A percentile compares a stretch with the other conserved stretches of the same genome.
These are phyloP conservation scores for Drosophila tristis DNA, from an alignment of 1,140 invertebrate genomes.

Conservation along the genomic window DNA sequence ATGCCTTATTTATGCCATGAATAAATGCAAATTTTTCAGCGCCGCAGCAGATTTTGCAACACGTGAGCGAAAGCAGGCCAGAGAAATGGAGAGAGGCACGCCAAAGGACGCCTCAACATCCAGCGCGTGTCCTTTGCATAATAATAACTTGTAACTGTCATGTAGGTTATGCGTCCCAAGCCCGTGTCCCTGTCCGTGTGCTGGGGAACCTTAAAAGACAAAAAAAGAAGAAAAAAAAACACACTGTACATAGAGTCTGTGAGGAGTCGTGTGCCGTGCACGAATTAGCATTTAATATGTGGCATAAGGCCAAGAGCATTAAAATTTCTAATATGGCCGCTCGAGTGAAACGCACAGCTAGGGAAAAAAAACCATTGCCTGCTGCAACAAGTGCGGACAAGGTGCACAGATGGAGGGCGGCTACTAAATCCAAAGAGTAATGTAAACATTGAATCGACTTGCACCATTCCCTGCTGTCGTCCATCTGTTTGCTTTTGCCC, in stretches of 20 bases:
- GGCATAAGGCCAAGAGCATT: constrained; percentile 64
- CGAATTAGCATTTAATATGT: constrained; percentile 78
- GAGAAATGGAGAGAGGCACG: constrained; percentile 7
- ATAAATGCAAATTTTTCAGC: constrained; percentile 79
- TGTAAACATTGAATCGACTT: constrained; percentile 15
- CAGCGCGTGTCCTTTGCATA: constrained; percentile 77
- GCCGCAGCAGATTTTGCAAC: constrained; percentile 75
- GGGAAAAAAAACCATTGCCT: not conserved
- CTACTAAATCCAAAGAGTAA: not conserved
- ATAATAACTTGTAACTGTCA: constrained; percentile 81
- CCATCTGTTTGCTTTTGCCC: constrained; percentile 33
- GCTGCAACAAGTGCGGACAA: constrained; percentile 19
- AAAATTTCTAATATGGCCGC: constrained; percentile 68
- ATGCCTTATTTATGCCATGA: constrained; percentile 79
- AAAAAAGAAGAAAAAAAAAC: constrained; percentile 15
- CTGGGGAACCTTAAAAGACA: constrained; percentile 5
- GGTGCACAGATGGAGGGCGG: not conserved
- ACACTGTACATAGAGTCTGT: not conserved
- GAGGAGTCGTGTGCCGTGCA: constrained; percentile 46
- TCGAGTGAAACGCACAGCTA: constrained; percentile 13
- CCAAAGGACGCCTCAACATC: constrained; percentile 53
- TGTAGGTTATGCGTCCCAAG: constrained; percentile 48
- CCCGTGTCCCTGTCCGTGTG: constrained; percentile 10
- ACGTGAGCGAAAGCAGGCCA: constrained; percentile 32
- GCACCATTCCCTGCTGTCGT: no score